Conservation (phyloP, 2,113 vertebrate species). For the Aphyosemion australe region DNA sequence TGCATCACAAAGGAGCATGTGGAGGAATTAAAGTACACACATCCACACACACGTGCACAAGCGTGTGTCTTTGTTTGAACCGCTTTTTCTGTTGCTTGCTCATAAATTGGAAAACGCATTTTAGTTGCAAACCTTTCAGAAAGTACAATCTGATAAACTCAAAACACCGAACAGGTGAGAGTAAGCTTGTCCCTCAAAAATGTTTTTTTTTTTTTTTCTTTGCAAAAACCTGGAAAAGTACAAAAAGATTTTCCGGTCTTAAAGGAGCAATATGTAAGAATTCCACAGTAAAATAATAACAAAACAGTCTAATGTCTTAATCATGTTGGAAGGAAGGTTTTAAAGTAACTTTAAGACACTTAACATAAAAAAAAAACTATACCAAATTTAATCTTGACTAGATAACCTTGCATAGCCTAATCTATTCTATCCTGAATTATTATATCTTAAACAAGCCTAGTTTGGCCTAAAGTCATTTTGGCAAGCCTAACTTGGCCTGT, state of each 20-base stretch:
- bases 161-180: constrained; percentile 11
- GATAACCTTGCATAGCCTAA: too few relatives aligned
- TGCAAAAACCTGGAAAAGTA: background rate
- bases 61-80: background rate
- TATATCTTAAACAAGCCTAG: too few relatives aligned
- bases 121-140: background rate
- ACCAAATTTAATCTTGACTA: too few relatives aligned
- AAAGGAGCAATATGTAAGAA: background rate
- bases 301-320: too few relatives aligned
- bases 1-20: constrained; percentile 45
- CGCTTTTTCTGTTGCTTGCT: constrained; percentile 13
- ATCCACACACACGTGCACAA: constrained; percentile 6
- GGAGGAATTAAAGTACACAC: constrained; percentile 16
- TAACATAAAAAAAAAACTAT: background rate
- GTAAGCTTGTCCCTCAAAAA: constrained; percentile 9
- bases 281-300: too few relatives aligned
- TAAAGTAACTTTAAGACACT: too few relatives aligned
- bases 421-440: too few relatives aligned
- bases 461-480: too few relatives aligned
- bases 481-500: too few relatives aligned
- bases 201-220: too few relatives aligned
- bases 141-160: constrained; percentile 21
- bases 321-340: too few relatives aligned
- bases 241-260: constrained; percentile 8
- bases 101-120: constrained; percentile 12